phyloP scores from a whole-genome alignment of 2,113 vertebrate genomes.

The Garra rufa region DNA sequence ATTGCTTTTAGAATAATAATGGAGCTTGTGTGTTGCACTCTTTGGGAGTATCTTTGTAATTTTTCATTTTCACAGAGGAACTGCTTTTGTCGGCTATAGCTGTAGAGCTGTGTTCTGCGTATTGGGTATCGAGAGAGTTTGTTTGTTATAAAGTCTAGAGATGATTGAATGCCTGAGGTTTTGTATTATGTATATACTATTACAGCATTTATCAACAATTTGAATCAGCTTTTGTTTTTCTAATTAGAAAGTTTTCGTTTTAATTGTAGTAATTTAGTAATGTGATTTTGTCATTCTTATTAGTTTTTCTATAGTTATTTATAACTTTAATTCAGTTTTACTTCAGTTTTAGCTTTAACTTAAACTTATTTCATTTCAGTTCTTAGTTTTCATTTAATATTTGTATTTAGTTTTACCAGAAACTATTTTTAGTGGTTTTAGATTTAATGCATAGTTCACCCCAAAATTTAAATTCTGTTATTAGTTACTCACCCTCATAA shows the following conservation, averaged over 20 bases:
- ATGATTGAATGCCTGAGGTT: neutral
- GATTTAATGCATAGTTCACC: neutral
- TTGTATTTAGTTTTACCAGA: neutral
- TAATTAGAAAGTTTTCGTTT: neutral
- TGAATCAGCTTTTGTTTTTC: neutral
- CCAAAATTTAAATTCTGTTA: too few relatives aligned
- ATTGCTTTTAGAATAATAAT: constrained; percentile 51
- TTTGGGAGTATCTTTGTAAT: constrained; percentile 26
- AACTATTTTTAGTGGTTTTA: neutral
- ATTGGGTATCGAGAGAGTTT: neutral
- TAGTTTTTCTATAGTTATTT: too few relatives aligned
- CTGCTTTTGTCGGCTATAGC: neutral
- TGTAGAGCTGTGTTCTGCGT: neutral
- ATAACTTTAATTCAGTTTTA: neutral
- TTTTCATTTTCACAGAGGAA: neutral
- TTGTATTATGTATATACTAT: neutral
- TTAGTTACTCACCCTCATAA: too few relatives aligned
- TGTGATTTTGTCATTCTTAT: neutral
- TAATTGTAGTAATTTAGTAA: neutral
- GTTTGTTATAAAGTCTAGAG: neutral
- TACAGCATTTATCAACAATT: neutral
- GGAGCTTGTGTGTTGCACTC: constrained; percentile 25
- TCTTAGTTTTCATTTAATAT: too few relatives aligned
- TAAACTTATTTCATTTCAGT: neutral
- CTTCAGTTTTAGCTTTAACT: neutral